Conservation (phyloP, 2,888 invertebrate genomes). For the Erebia aethiops region DNA sequence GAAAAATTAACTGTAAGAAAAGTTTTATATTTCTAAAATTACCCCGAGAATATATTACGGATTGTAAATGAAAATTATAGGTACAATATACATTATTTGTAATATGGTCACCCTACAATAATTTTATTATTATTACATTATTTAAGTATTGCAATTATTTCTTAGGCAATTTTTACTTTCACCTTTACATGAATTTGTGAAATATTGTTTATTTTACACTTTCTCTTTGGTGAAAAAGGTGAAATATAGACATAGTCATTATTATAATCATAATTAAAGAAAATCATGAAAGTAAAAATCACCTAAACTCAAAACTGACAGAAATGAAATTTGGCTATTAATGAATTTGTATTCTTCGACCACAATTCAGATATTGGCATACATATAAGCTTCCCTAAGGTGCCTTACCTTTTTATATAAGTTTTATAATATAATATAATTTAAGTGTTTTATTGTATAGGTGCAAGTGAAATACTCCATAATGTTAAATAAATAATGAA, state of each 20-base stretch:
- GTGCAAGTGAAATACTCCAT: constrained; percentile 76
- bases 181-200: not conserved
- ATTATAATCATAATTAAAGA: not conserved
- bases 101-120: not conserved
- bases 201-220: constrained; percentile 3
- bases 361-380: constrained; percentile 50
- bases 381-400: constrained; percentile 65
- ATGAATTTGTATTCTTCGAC: constrained; percentile 43
- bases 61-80: constrained; percentile 29
- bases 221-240: constrained; percentile 1
- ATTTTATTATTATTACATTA: not conserved
- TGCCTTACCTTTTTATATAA: constrained; percentile 66
- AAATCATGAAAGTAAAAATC: not conserved
- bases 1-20: not conserved
- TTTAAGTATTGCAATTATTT: not conserved
- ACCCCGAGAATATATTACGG: not conserved
- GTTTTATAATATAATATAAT: constrained; percentile 40
- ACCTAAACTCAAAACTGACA: too few species aligned
- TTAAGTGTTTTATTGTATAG: constrained; percentile 53
- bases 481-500: constrained; percentile 46
- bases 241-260: not conserved
- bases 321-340: too few species aligned
- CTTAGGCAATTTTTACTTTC: not conserved
- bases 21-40: not conserved
- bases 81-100: constrained; percentile 19